Percentiles rank a stretch among this genome's conserved stretches.
Conservation (phyloP, 64 coral and sea anemone species). For the Stylophora pistillata region DNA sequence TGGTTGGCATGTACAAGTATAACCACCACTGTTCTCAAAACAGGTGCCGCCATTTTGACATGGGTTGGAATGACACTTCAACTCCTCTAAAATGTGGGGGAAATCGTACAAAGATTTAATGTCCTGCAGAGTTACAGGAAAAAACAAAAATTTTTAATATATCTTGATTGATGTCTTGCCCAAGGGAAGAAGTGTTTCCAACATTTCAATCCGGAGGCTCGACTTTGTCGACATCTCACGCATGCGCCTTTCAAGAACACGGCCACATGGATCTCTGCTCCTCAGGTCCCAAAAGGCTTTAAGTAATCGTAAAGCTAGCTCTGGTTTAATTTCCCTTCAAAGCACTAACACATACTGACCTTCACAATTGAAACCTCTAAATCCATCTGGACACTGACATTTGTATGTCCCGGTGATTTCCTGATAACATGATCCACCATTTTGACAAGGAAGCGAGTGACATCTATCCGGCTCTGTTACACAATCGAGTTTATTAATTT, state of each 20-base stretch:
- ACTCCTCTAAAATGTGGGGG: constrained; percentile 48
- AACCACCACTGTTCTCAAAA: constrained; percentile 92
- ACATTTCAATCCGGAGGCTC: too few species aligned
- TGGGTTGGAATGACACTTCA: constrained; percentile 86
- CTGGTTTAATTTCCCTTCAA: neutral
- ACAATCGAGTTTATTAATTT: neutral
- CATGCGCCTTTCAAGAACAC: too few species aligned
- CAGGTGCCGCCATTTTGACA: constrained; percentile 95
- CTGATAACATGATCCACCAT: constrained; percentile 79
- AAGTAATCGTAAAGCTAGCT: neutral
- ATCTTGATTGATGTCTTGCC: too few species aligned
- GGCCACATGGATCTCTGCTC: too few species aligned
- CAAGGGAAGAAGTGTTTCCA: too few species aligned
- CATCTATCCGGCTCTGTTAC: constrained; percentile 75
- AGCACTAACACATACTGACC: constrained; percentile 22
- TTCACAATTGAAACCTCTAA: constrained; percentile 84
- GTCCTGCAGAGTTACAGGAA: too few species aligned
- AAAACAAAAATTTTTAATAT: too few species aligned
- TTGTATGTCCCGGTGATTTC: constrained; percentile 89
- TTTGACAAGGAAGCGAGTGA: constrained; percentile 86
- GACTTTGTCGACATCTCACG: too few species aligned
- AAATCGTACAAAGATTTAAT: neutral
- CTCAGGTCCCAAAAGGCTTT: neutral
- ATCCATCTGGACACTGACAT: constrained; percentile 77
- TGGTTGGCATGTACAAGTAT: constrained; percentile 71